Evolutionary conservation across 2,113 vertebrate genomes (phyloP).

Genomic region (Heptranchias perlo): DNA sequence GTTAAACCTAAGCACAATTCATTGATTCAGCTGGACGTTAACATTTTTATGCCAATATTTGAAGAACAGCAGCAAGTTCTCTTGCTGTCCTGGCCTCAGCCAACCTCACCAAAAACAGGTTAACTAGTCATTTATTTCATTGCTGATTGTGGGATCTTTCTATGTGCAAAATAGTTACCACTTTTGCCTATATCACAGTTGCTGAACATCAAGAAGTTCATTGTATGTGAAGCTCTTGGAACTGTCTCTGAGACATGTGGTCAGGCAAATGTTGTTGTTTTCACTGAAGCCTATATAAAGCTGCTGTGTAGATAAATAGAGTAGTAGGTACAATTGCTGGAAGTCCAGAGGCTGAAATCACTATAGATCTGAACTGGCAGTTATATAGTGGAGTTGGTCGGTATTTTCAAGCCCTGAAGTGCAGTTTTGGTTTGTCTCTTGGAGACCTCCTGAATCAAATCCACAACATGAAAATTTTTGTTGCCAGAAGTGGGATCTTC

Average conservation of each 20-base stretch:
- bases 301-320: neutral
- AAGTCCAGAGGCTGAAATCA: slow-evolving; percentile 13
- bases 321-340: neutral
- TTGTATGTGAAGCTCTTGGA: neutral
- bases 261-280: neutral
- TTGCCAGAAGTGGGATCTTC: neutral
- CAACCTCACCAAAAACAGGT: neutral
- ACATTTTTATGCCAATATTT: neutral
- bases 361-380: neutral
- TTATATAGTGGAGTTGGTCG: neutral
- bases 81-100: neutral
- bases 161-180: neutral
- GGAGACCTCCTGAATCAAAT: neutral
- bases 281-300: neutral
- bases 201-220: neutral
- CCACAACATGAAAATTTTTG: neutral
- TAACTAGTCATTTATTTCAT: neutral
- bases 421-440: neutral
- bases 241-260: neutral
- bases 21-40: neutral
- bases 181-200: neutral
- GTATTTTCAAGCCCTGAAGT: neutral
- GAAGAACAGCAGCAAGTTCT: neutral
- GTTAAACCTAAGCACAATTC: neutral
- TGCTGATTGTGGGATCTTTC: neutral